Evolutionary conservation across 2,888 invertebrate genomes (phyloP).

Genomic region (Ornithoptera alexandrae): DNA sequence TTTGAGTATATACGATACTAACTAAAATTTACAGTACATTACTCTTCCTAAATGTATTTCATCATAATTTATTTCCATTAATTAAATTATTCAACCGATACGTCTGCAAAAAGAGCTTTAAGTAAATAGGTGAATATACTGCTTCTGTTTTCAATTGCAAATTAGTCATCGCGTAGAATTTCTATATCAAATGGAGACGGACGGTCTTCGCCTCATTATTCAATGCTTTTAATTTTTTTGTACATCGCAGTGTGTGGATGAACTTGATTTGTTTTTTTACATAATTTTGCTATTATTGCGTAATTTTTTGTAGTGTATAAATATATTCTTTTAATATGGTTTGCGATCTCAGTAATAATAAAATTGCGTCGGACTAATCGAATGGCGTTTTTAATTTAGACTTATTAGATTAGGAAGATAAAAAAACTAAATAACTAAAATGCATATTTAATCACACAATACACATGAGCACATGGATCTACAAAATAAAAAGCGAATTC

Average conservation of each 20-base stretch:
- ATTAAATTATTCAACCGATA: slow-evolving; percentile 1
- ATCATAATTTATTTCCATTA: not conserved
- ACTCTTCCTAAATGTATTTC: not conserved
- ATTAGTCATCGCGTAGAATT: slow-evolving; percentile 26
- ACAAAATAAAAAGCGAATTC: not conserved
- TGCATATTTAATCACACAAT: not conserved
- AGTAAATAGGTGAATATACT: slow-evolving; percentile 15
- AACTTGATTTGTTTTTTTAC: not conserved
- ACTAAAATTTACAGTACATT: not conserved
- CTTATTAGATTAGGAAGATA: no score
- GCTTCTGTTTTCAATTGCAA: slow-evolving; percentile 15
- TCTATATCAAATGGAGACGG: not conserved
- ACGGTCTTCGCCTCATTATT: not conserved
- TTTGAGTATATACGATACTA: not conserved
- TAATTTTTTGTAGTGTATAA: slow-evolving; percentile 53
- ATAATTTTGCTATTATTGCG: slow-evolving; percentile 23
- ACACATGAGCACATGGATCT: not conserved
- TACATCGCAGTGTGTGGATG: slow-evolving; percentile 7
- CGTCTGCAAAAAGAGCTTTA: slow-evolving; percentile 16
- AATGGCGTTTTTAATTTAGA: not conserved
- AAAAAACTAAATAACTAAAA: no score
- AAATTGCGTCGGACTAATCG: slow-evolving; percentile 13
- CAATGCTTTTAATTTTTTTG: not conserved
- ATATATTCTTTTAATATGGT: slow-evolving; percentile 62
- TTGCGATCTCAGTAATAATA: slow-evolving; percentile 71